Conservation (phyloP, 2,888 invertebrate genomes). For the Stictocephala bisonia region DNA sequence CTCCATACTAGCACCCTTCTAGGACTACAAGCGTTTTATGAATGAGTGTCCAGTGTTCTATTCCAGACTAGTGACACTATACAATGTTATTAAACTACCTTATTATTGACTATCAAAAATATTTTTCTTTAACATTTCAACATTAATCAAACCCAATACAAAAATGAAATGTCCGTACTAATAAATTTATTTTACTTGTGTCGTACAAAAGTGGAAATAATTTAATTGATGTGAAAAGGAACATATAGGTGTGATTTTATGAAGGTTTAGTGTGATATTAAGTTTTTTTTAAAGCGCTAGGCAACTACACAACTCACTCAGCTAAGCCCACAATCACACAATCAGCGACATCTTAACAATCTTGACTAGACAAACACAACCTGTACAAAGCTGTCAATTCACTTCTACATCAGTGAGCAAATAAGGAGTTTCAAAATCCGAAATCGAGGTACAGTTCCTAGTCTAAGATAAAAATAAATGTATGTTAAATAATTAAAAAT, state of each 20-base stretch:
- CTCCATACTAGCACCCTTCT: background rate
- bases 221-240: no score
- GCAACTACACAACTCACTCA: background rate
- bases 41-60: background rate
- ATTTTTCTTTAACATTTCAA: slow-evolving; percentile 31
- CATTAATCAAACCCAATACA: background rate
- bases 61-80: slow-evolving; percentile 12
- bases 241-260: no score
- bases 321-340: background rate
- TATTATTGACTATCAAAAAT: slow-evolving; percentile 40
- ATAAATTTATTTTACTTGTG: no score
- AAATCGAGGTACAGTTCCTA: background rate
- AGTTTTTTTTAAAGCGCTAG: no score
- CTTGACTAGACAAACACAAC: background rate
- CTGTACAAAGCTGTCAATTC: background rate
- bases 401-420: background rate
- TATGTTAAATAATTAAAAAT: no score
- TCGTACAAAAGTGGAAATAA: no score
- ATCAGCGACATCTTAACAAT: no score
- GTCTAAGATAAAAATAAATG: no score
- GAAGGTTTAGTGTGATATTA: no score
- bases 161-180: background rate
- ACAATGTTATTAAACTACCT: slow-evolving; percentile 9
- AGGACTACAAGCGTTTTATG: slow-evolving; percentile 7
- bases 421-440: background rate